Conservation (phyloP, 2,888 invertebrate species). For the Sepioteuthis lessoniana region DNA sequence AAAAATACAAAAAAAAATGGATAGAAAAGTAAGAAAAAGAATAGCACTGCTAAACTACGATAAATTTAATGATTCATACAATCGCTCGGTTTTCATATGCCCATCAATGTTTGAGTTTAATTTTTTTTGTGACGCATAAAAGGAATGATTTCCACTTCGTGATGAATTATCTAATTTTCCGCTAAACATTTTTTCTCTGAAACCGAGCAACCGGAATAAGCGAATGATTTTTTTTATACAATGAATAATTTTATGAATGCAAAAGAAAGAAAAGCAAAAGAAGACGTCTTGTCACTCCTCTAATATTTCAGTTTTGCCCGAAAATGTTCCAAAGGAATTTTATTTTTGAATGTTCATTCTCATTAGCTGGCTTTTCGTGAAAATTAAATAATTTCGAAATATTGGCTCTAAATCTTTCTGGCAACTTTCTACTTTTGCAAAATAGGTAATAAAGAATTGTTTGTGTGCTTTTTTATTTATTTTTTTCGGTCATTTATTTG, state of each 20-base stretch:
- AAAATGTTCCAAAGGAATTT: background rate
- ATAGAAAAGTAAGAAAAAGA: background rate
- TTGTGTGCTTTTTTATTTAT: no score
- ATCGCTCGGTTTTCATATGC: background rate
- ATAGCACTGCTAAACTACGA: background rate
- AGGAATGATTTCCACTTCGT: background rate
- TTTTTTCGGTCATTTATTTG: background rate
- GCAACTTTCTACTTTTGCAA: background rate
- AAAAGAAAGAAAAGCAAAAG: background rate
- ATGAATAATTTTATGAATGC: background rate
- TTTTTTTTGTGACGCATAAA: background rate
- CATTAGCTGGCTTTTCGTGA: background rate
- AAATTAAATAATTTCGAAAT: background rate
- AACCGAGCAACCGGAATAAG: background rate
- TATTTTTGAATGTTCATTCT: background rate
- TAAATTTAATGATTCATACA: background rate
- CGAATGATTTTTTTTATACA: no score
- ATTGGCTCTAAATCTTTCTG: background rate
- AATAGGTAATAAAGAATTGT: background rate
- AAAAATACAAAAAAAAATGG: background rate
- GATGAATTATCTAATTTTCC: constrained; percentile 9
- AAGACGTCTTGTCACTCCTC: background rate
- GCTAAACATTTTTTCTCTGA: background rate
- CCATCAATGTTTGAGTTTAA: background rate
- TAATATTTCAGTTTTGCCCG: background rate